These are phyloP conservation scores for Anastatus disparis DNA, from an alignment of 1,140 invertebrate genomes.

Conservation along the genomic window DNA sequence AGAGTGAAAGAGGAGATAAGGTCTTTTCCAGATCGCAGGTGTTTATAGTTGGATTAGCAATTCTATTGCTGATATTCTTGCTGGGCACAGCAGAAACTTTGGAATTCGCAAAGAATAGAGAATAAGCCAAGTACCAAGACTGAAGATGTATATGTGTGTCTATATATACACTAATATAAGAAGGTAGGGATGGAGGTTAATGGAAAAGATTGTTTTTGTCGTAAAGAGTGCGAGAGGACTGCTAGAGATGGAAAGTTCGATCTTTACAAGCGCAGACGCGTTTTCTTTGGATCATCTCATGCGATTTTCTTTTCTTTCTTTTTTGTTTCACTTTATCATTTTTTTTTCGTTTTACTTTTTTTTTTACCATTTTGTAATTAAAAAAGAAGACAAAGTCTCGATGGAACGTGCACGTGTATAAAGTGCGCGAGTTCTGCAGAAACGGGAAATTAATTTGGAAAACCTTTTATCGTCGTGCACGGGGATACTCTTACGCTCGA, in stretches of 20 bases:
- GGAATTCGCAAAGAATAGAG: slow-evolving; percentile 41
- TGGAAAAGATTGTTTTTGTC: slow-evolving; percentile 54
- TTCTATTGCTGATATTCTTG: slow-evolving; percentile 56
- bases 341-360: neutral
- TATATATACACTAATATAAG: neutral
- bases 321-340: neutral
- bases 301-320: slow-evolving; percentile 35
- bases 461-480: slow-evolving; percentile 42
- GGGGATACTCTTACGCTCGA: slow-evolving; percentile 43
- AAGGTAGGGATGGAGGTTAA: slow-evolving; percentile 44
- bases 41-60: slow-evolving; percentile 59
- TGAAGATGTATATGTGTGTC: neutral
- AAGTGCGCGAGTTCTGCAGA: neutral
- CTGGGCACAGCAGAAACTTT: slow-evolving; percentile 36
- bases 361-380: no score
- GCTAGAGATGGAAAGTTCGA: slow-evolving; percentile 53
- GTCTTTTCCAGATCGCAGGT: slow-evolving; percentile 41
- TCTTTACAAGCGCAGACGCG: no score
- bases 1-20: slow-evolving; percentile 20
- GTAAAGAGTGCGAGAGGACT: slow-evolving; percentile 33
- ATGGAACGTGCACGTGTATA: neutral
- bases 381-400: slow-evolving; percentile 2
- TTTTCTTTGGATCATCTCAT: slow-evolving; percentile 44
- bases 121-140: slow-evolving; percentile 33
- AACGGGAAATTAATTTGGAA: slow-evolving; percentile 50